Conservation (phyloP, 64 coral and sea anemone species). For the Dendronephthya gigantea region DNA sequence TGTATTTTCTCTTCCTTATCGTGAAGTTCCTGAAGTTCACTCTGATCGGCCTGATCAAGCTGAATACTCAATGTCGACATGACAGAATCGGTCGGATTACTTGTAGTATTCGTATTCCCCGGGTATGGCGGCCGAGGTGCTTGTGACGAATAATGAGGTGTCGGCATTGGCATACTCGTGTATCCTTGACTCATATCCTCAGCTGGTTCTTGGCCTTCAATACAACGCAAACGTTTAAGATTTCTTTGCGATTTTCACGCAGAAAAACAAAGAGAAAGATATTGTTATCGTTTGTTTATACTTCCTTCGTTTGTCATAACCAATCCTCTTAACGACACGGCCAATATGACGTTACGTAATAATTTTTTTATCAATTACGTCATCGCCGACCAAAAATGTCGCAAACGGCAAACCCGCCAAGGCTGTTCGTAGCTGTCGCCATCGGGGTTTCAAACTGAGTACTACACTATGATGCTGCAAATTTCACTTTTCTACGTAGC, state of each 20-base stretch:
- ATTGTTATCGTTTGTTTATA: neutral
- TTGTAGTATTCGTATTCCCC: neutral
- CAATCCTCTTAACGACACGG: too few species aligned
- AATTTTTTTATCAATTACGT: too few species aligned
- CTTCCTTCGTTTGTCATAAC: neutral
- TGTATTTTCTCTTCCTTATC: constrained; percentile 14
- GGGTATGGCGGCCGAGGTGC: neutral
- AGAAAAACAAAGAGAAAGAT: neutral
- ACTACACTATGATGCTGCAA: too few species aligned
- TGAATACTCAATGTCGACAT: neutral
- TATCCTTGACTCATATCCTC: neutral
- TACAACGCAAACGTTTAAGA: neutral
- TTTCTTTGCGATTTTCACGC: neutral
- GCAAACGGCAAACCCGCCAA: too few species aligned
- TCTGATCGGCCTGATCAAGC: neutral
- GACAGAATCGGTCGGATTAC: neutral
- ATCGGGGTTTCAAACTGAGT: too few species aligned
- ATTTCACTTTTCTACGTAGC: too few species aligned
- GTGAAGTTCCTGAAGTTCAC: neutral
- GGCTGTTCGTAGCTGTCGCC: too few species aligned
- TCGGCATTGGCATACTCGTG: neutral
- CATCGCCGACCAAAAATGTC: too few species aligned
- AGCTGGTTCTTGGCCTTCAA: neutral
- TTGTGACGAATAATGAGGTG: neutral
- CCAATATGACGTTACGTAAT: too few species aligned